These are phyloP conservation scores for Polypedilum pembai DNA, from an alignment of 1,140 invertebrate genomes.

Conservation along the genomic window DNA sequence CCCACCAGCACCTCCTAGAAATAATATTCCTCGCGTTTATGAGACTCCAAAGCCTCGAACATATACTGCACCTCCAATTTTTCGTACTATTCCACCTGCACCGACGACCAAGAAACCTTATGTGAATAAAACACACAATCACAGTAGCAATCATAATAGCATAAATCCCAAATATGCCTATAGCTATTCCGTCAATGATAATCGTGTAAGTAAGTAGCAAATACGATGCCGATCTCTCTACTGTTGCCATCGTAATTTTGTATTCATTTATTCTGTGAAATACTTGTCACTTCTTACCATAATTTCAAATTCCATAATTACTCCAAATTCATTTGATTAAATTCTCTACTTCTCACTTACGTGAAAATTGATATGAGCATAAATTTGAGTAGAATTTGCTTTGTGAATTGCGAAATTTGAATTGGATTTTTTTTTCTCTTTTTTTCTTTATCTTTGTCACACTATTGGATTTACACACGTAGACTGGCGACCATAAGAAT, in stretches of 20 bases:
- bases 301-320: too few species aligned
- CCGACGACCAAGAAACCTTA: background rate
- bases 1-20: background rate
- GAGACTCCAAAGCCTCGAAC: slow-evolving; percentile 5
- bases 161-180: slow-evolving; percentile 3
- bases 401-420: too few species aligned
- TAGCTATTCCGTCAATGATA: slow-evolving; percentile 17
- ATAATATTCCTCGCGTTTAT: background rate
- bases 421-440: too few species aligned
- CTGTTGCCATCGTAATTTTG: background rate
- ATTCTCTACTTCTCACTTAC: too few species aligned
- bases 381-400: too few species aligned
- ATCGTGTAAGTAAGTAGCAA: slow-evolving; percentile 21
- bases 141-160: background rate
- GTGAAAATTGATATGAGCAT: too few species aligned
- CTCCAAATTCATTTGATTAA: too few species aligned
- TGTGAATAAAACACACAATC: background rate
- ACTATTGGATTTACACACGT: too few species aligned
- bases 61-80: background rate
- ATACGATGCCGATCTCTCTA: background rate
- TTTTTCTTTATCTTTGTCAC: too few species aligned
- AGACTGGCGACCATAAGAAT: slow-evolving; percentile 57
- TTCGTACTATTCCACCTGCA: slow-evolving; percentile 15
- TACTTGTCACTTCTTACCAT: slow-evolving; percentile 49
- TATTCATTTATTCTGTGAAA: slow-evolving; percentile 49